These are phyloP conservation scores for Macrobrachium rosenbergii DNA, from an alignment of 1,140 invertebrate species.

Conservation along the genomic window DNA sequence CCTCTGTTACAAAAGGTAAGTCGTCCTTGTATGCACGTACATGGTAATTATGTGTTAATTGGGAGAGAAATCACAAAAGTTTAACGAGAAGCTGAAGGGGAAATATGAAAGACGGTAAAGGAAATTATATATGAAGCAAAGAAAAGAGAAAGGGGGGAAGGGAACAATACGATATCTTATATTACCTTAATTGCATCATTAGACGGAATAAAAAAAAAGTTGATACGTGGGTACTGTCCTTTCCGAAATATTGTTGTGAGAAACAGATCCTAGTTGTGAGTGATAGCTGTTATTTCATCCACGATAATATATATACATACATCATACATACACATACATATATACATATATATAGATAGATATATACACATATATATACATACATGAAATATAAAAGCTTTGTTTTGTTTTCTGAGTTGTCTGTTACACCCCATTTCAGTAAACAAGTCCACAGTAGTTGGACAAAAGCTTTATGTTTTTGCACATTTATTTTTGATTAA, in stretches of 20 bases:
- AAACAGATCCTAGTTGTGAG: background rate
- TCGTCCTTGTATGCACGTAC: background rate
- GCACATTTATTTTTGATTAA: too few species aligned
- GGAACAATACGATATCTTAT: too few species aligned
- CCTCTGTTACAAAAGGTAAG: background rate
- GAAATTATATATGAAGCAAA: background rate
- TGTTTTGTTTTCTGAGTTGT: too few species aligned
- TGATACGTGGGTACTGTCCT: background rate
- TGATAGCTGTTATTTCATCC: background rate
- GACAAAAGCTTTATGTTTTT: too few species aligned
- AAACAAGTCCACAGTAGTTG: too few species aligned
- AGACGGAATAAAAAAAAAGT: background rate
- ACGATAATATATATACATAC: too few species aligned
- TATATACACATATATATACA: background rate
- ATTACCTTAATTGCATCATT: too few species aligned
- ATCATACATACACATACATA: conserved; percentile 1
- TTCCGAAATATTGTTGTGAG: too few species aligned
- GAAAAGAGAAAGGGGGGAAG: too few species aligned
- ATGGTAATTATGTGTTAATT: background rate
- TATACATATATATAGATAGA: background rate
- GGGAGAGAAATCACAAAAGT: too few species aligned
- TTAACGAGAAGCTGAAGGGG: background rate
- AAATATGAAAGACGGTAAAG: background rate
- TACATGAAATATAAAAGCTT: too few species aligned
- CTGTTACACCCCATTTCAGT: too few species aligned